These are phyloP conservation scores for Prunella himalayana DNA, from an alignment of 2,113 vertebrate genomes.

Conservation along the genomic window DNA sequence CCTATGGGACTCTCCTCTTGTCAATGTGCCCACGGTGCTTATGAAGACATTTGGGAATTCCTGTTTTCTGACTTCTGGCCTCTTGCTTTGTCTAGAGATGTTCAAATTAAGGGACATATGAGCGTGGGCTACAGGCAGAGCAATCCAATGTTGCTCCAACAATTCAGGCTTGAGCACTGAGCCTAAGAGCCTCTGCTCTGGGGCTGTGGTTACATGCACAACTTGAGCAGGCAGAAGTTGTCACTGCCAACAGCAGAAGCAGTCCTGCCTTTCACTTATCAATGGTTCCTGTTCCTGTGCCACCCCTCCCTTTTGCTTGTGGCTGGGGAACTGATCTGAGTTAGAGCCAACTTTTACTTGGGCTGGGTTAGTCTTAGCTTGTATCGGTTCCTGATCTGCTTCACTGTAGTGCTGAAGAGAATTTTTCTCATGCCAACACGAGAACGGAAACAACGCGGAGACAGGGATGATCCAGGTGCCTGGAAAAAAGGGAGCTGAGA, in stretches of 20 bases:
- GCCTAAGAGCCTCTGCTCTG: neutral
- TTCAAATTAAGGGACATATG: neutral
- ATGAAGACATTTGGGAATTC: neutral
- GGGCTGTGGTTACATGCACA: neutral
- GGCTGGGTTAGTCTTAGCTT: neutral
- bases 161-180: neutral
- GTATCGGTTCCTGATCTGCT: neutral
- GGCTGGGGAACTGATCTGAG: neutral
- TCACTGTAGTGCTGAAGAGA: neutral
- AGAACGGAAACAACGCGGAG: rapidly evolving
- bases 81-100: neutral
- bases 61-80: neutral
- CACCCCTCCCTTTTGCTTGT: conserved; percentile 21
- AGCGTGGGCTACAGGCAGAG: neutral
- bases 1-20: neutral
- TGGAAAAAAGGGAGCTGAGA: neutral
- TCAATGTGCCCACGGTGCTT: rapidly evolving
- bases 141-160: neutral
- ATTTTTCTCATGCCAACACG: neutral
- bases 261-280: conserved; percentile 8
- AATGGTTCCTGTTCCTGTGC: neutral
- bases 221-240: neutral
- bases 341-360: neutral
- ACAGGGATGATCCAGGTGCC: neutral
- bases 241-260: neutral